Evolutionary conservation across 2,797 vertebrate species (phyloP).

Genomic region (Discoglossus pictus): DNA sequence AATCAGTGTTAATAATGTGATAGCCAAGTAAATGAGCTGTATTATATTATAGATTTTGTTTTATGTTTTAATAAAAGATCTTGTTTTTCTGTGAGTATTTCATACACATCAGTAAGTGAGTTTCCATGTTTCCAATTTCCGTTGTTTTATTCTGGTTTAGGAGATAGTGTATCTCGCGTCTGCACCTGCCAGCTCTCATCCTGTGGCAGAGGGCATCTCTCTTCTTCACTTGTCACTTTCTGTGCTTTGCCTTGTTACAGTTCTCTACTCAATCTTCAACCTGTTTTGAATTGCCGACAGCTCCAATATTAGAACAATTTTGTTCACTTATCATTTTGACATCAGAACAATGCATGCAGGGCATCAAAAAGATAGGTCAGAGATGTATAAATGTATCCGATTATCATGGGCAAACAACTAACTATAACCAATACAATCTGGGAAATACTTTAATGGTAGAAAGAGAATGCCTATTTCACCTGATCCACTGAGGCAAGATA

Average conservation of each 20-base stretch:
- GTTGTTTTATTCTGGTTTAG: slow-evolving; percentile 33
- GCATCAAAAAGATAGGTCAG: background rate
- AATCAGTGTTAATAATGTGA: slow-evolving; percentile 15
- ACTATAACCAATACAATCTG: background rate
- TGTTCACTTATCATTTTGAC: slow-evolving; percentile 45
- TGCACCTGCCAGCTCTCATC: slow-evolving; percentile 36
- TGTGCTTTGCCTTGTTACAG: slow-evolving; percentile 18
- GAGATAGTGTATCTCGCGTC: slow-evolving; percentile 39
- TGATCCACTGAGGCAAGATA: too few relatives aligned
- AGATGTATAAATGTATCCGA: background rate
- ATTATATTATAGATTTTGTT: background rate
- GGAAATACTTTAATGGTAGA: too few relatives aligned
- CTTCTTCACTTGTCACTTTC: slow-evolving; percentile 40
- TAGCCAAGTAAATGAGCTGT: slow-evolving; percentile 16
- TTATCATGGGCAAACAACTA: too few relatives aligned
- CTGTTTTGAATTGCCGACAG: slow-evolving; percentile 39
- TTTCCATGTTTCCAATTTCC: slow-evolving; percentile 30
- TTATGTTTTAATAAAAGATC: slow-evolving; percentile 1
- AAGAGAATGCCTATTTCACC: too few relatives aligned
- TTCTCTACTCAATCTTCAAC: slow-evolving; percentile 29
- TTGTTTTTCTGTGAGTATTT: slow-evolving; percentile 4
- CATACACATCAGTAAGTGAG: slow-evolving; percentile 26
- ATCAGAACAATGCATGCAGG: slow-evolving; percentile 25
- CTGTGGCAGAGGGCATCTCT: slow-evolving; percentile 24
- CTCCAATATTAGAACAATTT: slow-evolving; percentile 35